A percentile compares a stretch with the other conserved stretches of the same genome.
These are phyloP conservation scores for Gnathonemus echidnorhynchus DNA, from an alignment of 2,113 vertebrate genomes.

Conservation along the genomic window DNA sequence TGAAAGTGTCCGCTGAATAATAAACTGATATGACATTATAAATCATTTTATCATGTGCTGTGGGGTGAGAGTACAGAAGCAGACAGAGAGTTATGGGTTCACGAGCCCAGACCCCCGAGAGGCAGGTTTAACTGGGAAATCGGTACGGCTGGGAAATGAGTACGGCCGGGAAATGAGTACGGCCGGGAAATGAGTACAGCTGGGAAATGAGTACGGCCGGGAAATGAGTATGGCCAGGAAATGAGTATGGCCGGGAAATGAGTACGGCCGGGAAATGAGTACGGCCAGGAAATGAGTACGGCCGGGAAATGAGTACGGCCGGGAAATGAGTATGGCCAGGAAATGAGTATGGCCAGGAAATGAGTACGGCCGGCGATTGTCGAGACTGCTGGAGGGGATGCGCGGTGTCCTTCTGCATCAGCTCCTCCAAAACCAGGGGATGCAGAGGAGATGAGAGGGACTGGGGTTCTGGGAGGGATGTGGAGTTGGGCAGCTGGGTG, in stretches of 20 bases:
- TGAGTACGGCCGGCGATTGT: neutral
- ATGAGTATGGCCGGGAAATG: too few relatives aligned
- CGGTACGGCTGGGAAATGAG: neutral
- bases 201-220: too few relatives aligned
- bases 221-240: too few relatives aligned
- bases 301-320: too few relatives aligned
- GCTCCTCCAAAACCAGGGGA: neutral
- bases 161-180: too few relatives aligned
- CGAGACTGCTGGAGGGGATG: neutral
- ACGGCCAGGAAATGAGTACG: neutral
- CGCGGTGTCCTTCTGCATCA: neutral
- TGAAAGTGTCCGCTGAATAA: neutral
- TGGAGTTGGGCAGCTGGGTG: neutral
- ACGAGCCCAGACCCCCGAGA: neutral
- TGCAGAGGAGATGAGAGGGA: neutral
- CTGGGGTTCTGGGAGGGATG: neutral
- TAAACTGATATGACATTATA: neutral
- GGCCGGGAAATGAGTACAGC: too few relatives aligned
- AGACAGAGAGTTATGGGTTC: neutral
- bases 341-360: too few relatives aligned
- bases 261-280: neutral
- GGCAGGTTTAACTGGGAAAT: neutral
- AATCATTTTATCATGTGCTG: neutral
- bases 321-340: too few relatives aligned
- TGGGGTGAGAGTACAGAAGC: neutral